Evolutionary conservation across 2,797 vertebrate species (phyloP).

Genomic region (Coilia nasus): DNA sequence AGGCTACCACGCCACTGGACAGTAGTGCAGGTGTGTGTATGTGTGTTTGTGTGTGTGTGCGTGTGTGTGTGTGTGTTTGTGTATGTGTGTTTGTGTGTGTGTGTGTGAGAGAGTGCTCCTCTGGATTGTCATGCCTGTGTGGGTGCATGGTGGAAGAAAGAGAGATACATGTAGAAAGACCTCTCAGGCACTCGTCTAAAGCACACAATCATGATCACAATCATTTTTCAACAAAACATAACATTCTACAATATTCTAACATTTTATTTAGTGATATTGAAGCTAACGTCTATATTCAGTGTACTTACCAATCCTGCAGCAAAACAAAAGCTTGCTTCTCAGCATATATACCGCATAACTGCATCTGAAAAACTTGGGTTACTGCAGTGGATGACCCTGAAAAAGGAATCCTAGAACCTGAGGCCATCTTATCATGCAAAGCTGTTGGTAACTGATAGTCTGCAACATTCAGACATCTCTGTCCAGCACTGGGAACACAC

Average conservation of each 20-base stretch:
- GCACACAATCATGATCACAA: background rate
- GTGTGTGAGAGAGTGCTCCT: background rate
- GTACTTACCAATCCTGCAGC: too few relatives aligned
- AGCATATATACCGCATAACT: too few relatives aligned
- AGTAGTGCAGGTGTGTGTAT: constrained; percentile 31
- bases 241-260: too few relatives aligned
- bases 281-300: too few relatives aligned
- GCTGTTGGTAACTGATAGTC: background rate
- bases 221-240: background rate
- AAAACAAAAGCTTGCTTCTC: too few relatives aligned
- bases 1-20: constrained; percentile 14
- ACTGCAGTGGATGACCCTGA: background rate
- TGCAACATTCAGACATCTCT: background rate
- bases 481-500: background rate
- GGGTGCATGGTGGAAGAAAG: background rate
- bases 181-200: background rate
- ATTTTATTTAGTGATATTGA: too few relatives aligned
- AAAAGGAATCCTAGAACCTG: background rate
- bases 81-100: background rate
- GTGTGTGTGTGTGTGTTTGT: background rate
- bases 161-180: too few relatives aligned
- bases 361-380: background rate
- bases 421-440: background rate
- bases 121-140: background rate
- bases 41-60: background rate